Evolutionary conservation across 2,888 invertebrate species (phyloP).

Genomic region (Pyrocoelia pectoralis): DNA sequence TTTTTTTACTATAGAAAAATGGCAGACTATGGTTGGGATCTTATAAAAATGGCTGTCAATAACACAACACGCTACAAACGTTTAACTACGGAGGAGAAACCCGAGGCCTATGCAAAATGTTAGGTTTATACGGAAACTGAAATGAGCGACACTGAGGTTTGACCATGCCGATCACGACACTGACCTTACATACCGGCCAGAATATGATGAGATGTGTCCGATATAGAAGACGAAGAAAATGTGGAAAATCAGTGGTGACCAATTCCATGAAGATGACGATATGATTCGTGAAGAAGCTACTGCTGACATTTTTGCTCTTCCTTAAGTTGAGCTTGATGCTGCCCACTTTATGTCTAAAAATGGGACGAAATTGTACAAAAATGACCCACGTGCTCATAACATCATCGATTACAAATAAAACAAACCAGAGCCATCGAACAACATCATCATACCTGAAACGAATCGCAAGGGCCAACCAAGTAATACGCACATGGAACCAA

Average conservation of each 20-base stretch:
- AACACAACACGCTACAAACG: slow-evolving; percentile 1
- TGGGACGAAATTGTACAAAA: neutral
- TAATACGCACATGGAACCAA: neutral
- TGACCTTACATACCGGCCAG: slow-evolving; percentile 2
- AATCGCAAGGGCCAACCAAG: neutral
- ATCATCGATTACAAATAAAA: neutral
- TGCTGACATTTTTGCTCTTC: neutral
- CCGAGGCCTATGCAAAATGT: neutral
- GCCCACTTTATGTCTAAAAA: slow-evolving; percentile 5
- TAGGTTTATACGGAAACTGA: slow-evolving; percentile 4
- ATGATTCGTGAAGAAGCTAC: slow-evolving; percentile 1
- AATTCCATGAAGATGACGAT: slow-evolving; percentile 1
- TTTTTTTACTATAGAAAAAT: neutral
- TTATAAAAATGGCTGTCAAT: slow-evolving; percentile 2
- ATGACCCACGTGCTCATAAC: neutral
- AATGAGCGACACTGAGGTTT: slow-evolving; percentile 1
- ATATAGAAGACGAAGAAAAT: neutral
- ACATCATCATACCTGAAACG: neutral
- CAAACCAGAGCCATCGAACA: neutral
- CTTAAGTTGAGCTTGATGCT: neutral
- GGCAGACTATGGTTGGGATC: neutral
- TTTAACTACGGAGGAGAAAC: neutral
- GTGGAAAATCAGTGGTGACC: neutral
- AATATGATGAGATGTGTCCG: slow-evolving; percentile 4
- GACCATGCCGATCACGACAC: neutral